phyloP scores from a whole-genome alignment of 2,888 invertebrate genomes.

The Protodeltote pygarga region DNA sequence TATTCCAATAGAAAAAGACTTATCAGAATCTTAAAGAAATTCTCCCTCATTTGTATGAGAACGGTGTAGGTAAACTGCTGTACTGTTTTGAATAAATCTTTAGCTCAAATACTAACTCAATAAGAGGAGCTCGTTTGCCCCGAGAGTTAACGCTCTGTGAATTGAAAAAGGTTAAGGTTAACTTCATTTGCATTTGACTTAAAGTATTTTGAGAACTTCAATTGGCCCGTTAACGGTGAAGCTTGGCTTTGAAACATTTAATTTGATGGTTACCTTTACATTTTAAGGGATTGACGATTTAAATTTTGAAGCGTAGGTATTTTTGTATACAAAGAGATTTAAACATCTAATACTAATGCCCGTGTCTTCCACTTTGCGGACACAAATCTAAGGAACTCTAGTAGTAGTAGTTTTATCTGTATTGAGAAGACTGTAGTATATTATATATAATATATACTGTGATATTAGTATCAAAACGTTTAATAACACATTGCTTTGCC shows the following conservation, averaged over 20 bases:
- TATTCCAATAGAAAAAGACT: conserved; percentile 4
- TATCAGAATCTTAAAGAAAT: conserved; percentile 16
- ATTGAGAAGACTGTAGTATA: too few relatives aligned
- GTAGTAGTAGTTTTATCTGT: too few relatives aligned
- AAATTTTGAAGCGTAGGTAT: too few relatives aligned
- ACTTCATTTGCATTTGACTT: conserved; percentile 74
- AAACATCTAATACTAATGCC: too few relatives aligned
- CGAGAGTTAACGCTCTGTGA: conserved; percentile 69
- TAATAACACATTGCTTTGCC: too few relatives aligned
- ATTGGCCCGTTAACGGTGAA: conserved; percentile 33
- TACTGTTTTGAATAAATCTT: conserved; percentile 81
- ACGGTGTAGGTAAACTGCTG: conserved; percentile 61
- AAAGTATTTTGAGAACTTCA: conserved; percentile 34
- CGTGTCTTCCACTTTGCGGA: too few relatives aligned
- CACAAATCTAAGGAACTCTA: too few relatives aligned
- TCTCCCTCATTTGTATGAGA: conserved; percentile 71
- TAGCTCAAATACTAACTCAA: conserved; percentile 78
- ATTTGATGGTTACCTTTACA: not conserved
- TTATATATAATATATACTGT: too few relatives aligned
- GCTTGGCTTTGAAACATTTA: conserved; percentile 6
- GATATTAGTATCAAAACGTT: too few relatives aligned
- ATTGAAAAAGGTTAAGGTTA: conserved; percentile 79
- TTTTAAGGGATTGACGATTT: too few relatives aligned
- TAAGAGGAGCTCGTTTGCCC: conserved; percentile 69
- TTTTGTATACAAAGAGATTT: too few relatives aligned